Evolutionary conservation across 2,113 vertebrate species (phyloP), one percentile per base, ranked within the genome.

Genomic region (Cebus imitator): DNA sequence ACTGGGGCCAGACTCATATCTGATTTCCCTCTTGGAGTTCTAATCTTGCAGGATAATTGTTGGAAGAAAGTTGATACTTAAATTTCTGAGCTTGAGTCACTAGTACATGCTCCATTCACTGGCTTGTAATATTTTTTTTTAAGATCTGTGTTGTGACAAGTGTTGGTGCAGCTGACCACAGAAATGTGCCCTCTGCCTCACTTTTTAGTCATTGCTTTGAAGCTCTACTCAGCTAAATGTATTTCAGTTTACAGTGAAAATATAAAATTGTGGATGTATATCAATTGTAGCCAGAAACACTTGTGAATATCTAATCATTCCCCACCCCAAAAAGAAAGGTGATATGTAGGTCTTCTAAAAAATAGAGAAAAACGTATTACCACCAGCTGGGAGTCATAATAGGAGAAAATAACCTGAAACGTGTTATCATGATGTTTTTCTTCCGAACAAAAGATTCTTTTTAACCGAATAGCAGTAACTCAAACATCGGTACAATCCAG

Each of bases 1-100:
- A 12, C 17, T 70, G 37, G 68, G 58, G n/a, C 58, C 68, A 85
- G 52, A 55, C n/a, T 83, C 83, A 68, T 0, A 6, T 88, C 92
- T 85, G 23, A 83, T 96, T 95, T 97, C 81, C 87, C 92, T 58
- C 52, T 32, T 48, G 52, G 84, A 57, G 90, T 87, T 68, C 95
- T 90, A 45, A 57, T 50, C 79, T 94, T 92, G 66, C 91, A 95
- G 58, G 68, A n/a, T 84, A 78, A 40, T 92, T 73, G 50, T 94
- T 66, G 66, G 87, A 37, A 89, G 84, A 66, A 90, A 90, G 87
- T 43, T 82, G 95, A 64, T 32, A 35, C 79, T 87, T 50, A 21
- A 27, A 43, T 95, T 95, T 96, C 72, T 64, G 80, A 78, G n/a
- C 72, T 75, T 8, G 30, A 13, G 50, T 58, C 50, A 35, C 85